Evolutionary conservation across 2,113 vertebrate genomes (phyloP).

Genomic region (Alethe diademata): DNA sequence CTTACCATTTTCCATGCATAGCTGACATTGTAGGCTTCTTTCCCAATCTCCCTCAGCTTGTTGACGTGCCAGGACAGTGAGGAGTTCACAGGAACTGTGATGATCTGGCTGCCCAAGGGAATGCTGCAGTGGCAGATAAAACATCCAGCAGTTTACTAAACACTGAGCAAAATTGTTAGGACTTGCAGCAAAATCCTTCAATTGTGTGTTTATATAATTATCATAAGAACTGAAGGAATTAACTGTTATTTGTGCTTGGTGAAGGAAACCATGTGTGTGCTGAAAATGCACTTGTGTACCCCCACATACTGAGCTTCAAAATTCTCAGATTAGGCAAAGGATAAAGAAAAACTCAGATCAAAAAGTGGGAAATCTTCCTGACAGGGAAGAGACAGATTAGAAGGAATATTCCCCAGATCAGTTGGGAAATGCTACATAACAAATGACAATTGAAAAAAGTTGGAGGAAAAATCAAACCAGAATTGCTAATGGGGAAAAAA

Average conservation of each 20-base stretch:
- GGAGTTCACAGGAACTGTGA: slow-evolving; percentile 92
- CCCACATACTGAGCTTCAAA: not conserved
- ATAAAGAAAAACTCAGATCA: not conserved
- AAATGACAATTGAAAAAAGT: rapidly evolving
- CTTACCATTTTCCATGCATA: slow-evolving; percentile 98
- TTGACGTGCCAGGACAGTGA: slow-evolving; percentile 97
- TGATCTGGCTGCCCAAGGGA: slow-evolving; percentile 95
- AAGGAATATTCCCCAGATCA: not conserved
- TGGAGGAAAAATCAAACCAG: not conserved
- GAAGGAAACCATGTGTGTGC: not conserved
- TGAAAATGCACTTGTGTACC: not conserved
- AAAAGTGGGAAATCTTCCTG: not conserved
- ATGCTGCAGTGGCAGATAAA: slow-evolving; percentile 79
- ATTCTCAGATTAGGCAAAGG: not conserved
- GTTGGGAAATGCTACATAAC: not conserved
- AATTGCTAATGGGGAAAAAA: not conserved
- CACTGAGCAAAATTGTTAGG: not conserved
- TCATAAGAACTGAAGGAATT: not conserved
- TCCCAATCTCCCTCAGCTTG: slow-evolving; percentile 87
- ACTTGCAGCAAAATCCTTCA: not conserved
- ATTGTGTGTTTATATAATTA: not conserved
- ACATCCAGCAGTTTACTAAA: slow-evolving; percentile 42
- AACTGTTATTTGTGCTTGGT: not conserved
- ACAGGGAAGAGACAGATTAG: not conserved
- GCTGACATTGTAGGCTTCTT: slow-evolving; percentile 95